These are phyloP conservation scores for Dolichoris vasculosae DNA, from an alignment of 1,140 invertebrate genomes.

Conservation along the genomic window DNA sequence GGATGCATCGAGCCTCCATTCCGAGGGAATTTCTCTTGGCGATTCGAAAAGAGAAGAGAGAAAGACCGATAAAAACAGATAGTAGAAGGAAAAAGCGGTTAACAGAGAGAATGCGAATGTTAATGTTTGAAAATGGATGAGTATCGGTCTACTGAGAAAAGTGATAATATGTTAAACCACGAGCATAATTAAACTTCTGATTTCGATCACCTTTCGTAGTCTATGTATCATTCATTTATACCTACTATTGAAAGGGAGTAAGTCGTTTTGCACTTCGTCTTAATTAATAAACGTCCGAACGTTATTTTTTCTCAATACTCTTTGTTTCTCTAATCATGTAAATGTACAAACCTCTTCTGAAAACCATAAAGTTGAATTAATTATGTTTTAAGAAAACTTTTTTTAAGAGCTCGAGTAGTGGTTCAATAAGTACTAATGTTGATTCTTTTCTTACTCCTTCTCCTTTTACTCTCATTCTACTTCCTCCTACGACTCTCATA, in stretches of 20 bases:
- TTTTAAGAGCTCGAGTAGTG: too few species aligned
- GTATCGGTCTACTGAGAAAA: constrained; percentile 69
- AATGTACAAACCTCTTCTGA: too few species aligned
- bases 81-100: background rate
- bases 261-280: constrained; percentile 55
- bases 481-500: background rate
- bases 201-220: constrained; percentile 63
- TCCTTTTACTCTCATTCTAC: too few species aligned
- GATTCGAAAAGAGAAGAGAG: constrained; percentile 27
- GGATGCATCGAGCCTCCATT: constrained; percentile 68
- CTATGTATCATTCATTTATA: constrained; percentile 48
- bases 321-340: too few species aligned
- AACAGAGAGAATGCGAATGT: background rate
- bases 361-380: too few species aligned
- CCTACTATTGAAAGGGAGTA: constrained; percentile 8
- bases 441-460: too few species aligned
- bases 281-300: background rate
- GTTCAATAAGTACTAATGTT: background rate
- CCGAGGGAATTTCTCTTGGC: constrained; percentile 61
- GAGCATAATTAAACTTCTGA: constrained; percentile 72
- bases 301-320: too few species aligned
- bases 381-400: too few species aligned
- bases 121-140: constrained; percentile 46
- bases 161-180: constrained; percentile 73
- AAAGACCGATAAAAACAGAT: background rate